Conservation (phyloP, 2,797 vertebrate genomes). For the Etheostoma nigrum region DNA sequence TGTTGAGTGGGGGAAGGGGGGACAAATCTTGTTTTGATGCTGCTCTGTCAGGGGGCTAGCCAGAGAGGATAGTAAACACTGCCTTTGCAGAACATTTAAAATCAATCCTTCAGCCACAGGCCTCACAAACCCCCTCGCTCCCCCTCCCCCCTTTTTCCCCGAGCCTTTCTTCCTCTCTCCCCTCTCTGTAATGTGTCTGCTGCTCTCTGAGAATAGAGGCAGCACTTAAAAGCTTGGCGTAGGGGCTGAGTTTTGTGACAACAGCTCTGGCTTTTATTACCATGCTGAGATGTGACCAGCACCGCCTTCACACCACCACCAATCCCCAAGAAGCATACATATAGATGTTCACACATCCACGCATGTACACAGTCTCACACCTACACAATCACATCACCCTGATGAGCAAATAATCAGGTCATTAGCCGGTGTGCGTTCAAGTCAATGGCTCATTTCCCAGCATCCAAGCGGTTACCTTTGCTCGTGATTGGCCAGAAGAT, state of each 20-base stretch:
- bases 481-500: constrained; percentile 80
- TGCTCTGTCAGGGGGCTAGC: constrained; percentile 76
- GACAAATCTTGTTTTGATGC: constrained; percentile 81
- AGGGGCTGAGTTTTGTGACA: constrained; percentile 76
- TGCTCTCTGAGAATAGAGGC: constrained; percentile 77
- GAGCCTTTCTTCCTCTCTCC: constrained; percentile 60
- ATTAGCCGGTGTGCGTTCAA: constrained; percentile 73
- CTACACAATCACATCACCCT: constrained; percentile 54
- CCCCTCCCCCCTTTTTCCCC: constrained; percentile 34
- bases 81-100: constrained; percentile 85
- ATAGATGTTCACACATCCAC: constrained; percentile 27
- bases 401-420: constrained; percentile 84
- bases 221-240: constrained; percentile 78
- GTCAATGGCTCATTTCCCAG: constrained; percentile 75
- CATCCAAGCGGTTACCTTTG: constrained; percentile 75
- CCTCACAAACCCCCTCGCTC: constrained; percentile 59
- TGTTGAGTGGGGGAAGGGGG: constrained; percentile 47
- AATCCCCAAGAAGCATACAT: constrained; percentile 30
- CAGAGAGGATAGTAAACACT: constrained; percentile 82
- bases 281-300: constrained; percentile 76
- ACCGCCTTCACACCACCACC: constrained; percentile 5
- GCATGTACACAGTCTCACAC: constrained; percentile 30
- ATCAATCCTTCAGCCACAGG: constrained; percentile 84
- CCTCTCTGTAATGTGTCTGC: constrained; percentile 78
- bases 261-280: constrained; percentile 78